phyloP scores from a whole-genome alignment of 2,113 vertebrate genomes.

The Xenus cinereus region DNA sequence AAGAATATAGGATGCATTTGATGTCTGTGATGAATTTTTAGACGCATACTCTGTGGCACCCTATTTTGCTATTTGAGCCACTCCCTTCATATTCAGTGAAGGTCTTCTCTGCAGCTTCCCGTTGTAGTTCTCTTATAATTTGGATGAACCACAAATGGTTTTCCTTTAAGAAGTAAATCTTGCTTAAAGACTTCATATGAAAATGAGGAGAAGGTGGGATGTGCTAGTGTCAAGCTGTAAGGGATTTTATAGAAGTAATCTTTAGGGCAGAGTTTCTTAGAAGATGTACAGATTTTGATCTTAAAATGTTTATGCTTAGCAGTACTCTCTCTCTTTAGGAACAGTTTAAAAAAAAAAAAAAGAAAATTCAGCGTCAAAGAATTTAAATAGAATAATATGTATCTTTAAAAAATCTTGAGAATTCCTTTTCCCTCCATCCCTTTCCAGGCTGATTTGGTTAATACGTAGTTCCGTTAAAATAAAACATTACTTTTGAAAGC shows the following conservation, averaged over 20 bases:
- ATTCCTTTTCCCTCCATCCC: neutral
- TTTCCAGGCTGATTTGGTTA: neutral
- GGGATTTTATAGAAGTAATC: neutral
- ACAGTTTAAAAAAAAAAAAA: neutral
- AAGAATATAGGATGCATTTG: neutral
- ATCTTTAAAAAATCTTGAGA: neutral
- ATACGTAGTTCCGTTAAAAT: neutral
- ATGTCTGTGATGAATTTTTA: neutral
- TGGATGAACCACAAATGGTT: neutral
- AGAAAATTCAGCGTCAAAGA: neutral
- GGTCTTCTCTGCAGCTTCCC: neutral
- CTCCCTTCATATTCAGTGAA: neutral
- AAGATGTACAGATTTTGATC: neutral
- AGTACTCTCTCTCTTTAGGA: neutral
- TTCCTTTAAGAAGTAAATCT: neutral
- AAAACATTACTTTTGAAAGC: neutral
- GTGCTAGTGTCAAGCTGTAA: neutral
- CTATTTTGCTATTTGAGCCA: neutral
- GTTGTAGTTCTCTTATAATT: neutral
- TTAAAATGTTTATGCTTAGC: neutral
- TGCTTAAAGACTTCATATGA: neutral
- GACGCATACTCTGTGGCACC: rapidly evolving
- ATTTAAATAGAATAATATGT: neutral
- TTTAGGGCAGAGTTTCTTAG: neutral
- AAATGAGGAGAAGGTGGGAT: neutral